These are phyloP conservation scores for Stenoptilia bipunctidactyla DNA, from an alignment of 2,888 invertebrate species.

Conservation along the genomic window DNA sequence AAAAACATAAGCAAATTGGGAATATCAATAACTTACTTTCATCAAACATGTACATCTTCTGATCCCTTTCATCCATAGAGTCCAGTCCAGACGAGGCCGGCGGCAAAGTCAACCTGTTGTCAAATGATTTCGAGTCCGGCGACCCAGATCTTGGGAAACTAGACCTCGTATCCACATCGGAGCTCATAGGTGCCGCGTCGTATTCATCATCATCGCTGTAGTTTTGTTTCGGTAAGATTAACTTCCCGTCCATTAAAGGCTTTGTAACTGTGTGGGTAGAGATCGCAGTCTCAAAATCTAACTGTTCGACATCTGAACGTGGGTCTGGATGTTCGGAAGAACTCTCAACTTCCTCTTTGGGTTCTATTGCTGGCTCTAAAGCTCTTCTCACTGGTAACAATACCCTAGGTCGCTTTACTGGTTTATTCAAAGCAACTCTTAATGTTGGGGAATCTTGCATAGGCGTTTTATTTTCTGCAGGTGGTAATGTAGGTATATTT, in stretches of 20 bases:
- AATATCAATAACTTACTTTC: slow-evolving; percentile 49
- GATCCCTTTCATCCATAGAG: slow-evolving; percentile 40
- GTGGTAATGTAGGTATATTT: slow-evolving; percentile 17
- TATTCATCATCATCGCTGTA: slow-evolving; percentile 56
- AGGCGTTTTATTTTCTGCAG: slow-evolving; percentile 18
- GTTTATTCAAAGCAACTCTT: slow-evolving; percentile 39
- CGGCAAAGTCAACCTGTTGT: slow-evolving; percentile 9
- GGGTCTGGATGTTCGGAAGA: slow-evolving; percentile 12
- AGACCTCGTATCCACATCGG: slow-evolving; percentile 51
- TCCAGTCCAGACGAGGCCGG: slow-evolving; percentile 27
- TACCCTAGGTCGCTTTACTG: slow-evolving; percentile 47
- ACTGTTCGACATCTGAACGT: slow-evolving; percentile 15
- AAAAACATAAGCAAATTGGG: no score
- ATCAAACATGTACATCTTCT: slow-evolving; percentile 36
- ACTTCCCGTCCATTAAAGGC: slow-evolving; percentile 23
- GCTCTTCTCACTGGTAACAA: slow-evolving; percentile 41
- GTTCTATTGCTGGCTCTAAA: slow-evolving; percentile 23
- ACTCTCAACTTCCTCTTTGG: slow-evolving; percentile 22
- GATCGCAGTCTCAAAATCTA: slow-evolving; percentile 52
- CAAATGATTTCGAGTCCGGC: slow-evolving; percentile 38
- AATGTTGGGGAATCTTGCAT: slow-evolving; percentile 50
- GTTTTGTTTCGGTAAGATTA: background rate
- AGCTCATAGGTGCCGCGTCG: slow-evolving; percentile 40
- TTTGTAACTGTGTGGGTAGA: slow-evolving; percentile 54
- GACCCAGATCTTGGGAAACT: slow-evolving; percentile 51